Evolutionary conservation across 1,140 invertebrate species (phyloP), one percentile per base, ranked within the genome.

Genomic region (Drosophila asahinai): DNA sequence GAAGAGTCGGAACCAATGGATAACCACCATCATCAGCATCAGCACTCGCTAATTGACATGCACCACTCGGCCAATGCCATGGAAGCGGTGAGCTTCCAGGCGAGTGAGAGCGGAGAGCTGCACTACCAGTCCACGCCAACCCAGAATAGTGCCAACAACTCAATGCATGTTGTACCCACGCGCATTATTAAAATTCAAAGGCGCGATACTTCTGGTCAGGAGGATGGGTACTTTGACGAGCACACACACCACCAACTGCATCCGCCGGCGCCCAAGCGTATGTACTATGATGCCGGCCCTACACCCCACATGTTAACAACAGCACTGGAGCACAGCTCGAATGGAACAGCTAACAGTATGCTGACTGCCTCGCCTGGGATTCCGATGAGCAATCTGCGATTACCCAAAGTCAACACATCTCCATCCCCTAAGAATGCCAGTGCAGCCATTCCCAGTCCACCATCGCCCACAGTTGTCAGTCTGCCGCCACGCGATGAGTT

Each of bases 151-250:
- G 42, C 47, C 42, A 86, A 43, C 27, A 78, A 43, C 38, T 55
- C 86, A 6, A 52, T 91, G 42, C 91, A 91, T 17, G 80, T 86
- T 2, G 57, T 91, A 27, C 84, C 91, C 15, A 78, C 91, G 3
- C 78, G 91, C 25, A 91, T 92, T 30, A 87, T 92, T 2, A 92
- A 92, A 54, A 84, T 92, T 36, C 91, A 90, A 38, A 63, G 83
- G 19, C 64, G 91, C 7, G 86, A 92, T 9, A 81, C 90, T 7
- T 48, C 71, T 19, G 57, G 43, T 4, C 80, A 81, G 11, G 81
- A 86, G 11, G 90, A 89, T 9, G 67, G 76, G 2, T 82, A 81
- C 43, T 91, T 83, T 12, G 79, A 91, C 3, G 83, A 91, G 3
- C 47, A 58, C 14, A 57, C 82, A 7, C 81, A 70, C 15, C 77